These are phyloP conservation scores for Protobothrops flavoviridis DNA, from an alignment of 2,113 vertebrate species.

Conservation along the genomic window DNA sequence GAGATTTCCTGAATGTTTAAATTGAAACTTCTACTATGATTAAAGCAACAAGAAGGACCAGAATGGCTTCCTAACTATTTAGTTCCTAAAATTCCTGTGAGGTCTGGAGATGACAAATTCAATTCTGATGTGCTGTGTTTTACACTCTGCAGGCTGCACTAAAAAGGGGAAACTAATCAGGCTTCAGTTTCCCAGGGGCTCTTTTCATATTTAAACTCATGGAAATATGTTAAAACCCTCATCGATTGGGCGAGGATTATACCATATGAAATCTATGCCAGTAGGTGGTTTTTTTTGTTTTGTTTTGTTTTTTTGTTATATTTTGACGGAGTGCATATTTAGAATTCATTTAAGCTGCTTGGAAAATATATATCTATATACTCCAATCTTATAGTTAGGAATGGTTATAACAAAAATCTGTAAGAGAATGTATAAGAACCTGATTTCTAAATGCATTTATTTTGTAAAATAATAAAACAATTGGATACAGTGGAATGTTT, in stretches of 20 bases:
- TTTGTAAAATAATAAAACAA: background rate
- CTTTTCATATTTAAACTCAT: conserved; percentile 77
- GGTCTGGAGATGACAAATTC: conserved; percentile 86
- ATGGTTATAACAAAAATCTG: conserved; percentile 29
- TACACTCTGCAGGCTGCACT: conserved; percentile 81
- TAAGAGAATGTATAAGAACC: conserved; percentile 26
- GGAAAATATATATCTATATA: conserved; percentile 51
- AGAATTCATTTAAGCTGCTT: conserved; percentile 58
- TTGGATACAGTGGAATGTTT: background rate
- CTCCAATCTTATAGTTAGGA: conserved; percentile 48
- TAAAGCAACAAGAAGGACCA: conserved; percentile 81
- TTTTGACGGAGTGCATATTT: conserved; percentile 70
- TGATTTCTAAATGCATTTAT: background rate
- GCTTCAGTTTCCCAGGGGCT: conserved; percentile 77
- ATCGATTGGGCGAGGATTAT: conserved; percentile 71
- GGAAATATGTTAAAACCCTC: conserved; percentile 77
- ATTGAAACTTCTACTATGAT: conserved; percentile 84
- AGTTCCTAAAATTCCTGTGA: conserved; percentile 84
- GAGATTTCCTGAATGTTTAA: conserved; percentile 86
- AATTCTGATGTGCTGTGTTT: conserved; percentile 84
- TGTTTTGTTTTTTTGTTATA: conserved; percentile 26
- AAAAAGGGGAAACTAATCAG: conserved; percentile 82
- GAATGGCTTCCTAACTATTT: conserved; percentile 80
- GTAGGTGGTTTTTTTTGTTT: background rate
- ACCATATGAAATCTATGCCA: conserved; percentile 66